Evolutionary conservation across 2,888 invertebrate species (phyloP).

Genomic region (Phyto melanocephala): DNA sequence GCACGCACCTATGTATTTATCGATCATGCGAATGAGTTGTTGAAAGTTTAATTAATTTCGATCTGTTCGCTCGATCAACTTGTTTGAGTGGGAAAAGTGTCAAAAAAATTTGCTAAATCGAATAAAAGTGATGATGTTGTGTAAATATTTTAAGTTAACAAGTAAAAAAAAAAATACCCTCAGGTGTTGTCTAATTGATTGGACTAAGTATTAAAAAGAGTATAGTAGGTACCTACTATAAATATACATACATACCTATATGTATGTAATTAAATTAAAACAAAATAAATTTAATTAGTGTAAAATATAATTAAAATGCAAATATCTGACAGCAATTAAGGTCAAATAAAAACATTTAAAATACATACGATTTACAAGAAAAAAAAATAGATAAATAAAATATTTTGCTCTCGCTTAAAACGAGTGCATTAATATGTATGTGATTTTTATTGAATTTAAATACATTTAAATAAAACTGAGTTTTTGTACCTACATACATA

Average conservation of each 20-base stretch:
- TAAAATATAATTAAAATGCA: conserved; percentile 43
- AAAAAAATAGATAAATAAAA: conserved; percentile 10
- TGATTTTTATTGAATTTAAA: no score
- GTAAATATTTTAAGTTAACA: conserved; percentile 53
- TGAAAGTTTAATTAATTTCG: conserved; percentile 77
- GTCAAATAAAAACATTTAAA: conserved; percentile 38
- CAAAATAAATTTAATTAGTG: conserved; percentile 33
- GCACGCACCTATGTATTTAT: conserved; percentile 48
- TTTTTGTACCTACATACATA: conserved; percentile 1
- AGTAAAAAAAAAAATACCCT: background rate
- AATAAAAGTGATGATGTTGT: conserved; percentile 67
- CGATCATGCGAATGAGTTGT: conserved; percentile 66
- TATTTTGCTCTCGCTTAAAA: conserved; percentile 59
- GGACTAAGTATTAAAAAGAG: no score
- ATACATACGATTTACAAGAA: conserved; percentile 5
- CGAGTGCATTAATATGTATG: no score
- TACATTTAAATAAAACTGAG: background rate
- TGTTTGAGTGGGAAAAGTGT: conserved; percentile 69
- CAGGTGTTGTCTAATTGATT: no score
- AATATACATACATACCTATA: no score
- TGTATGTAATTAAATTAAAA: conserved; percentile 43
- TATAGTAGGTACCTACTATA: no score
- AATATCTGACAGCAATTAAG: conserved; percentile 47
- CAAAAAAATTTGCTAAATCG: conserved; percentile 65
- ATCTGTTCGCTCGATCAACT: conserved; percentile 60